phyloP scores from a whole-genome alignment of 2,888 invertebrate genomes.

The Mythimna vitellina region DNA sequence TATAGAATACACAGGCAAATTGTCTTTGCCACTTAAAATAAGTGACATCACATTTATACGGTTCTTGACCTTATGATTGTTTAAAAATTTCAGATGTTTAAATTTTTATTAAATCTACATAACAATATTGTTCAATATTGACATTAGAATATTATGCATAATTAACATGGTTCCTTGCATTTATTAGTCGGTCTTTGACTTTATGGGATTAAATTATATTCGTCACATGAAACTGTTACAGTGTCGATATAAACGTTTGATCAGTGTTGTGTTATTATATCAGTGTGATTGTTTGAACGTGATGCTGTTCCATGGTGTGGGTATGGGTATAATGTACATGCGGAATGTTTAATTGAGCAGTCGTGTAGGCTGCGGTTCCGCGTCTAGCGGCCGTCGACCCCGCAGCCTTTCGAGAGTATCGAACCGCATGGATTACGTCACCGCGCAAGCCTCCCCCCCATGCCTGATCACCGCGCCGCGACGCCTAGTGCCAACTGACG shows the following conservation, averaged over 20 bases:
- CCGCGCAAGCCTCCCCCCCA: constrained; percentile 79
- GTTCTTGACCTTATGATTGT: constrained; percentile 26
- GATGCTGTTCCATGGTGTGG: constrained; percentile 63
- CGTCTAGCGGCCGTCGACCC: constrained; percentile 88
- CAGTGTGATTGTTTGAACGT: constrained; percentile 59
- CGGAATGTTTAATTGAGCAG: constrained; percentile 87
- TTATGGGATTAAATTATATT: constrained; percentile 18
- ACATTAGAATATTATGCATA: constrained; percentile 6
- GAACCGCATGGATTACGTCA: constrained; percentile 88
- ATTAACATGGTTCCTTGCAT: constrained; percentile 40
- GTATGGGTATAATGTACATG: constrained; percentile 76
- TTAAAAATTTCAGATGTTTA: constrained; percentile 24
- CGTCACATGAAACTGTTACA: constrained; percentile 28
- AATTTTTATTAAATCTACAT: neutral
- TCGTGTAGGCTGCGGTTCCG: constrained; percentile 87
- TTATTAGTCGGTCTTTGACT: constrained; percentile 52
- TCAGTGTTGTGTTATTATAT: constrained; percentile 31
- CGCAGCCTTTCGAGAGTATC: constrained; percentile 87
- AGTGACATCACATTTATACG: constrained; percentile 38
- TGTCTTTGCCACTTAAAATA: constrained; percentile 19
- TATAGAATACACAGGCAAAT: constrained; percentile 48
- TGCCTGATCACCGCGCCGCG: constrained; percentile 64
- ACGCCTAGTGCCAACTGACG: constrained; percentile 68
- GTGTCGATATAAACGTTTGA: constrained; percentile 35
- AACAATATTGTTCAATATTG: constrained; percentile 11